Base-by-base conservation (phyloP, 2,888 invertebrate genomes). In the Plagodis dolabraria region DNA sequence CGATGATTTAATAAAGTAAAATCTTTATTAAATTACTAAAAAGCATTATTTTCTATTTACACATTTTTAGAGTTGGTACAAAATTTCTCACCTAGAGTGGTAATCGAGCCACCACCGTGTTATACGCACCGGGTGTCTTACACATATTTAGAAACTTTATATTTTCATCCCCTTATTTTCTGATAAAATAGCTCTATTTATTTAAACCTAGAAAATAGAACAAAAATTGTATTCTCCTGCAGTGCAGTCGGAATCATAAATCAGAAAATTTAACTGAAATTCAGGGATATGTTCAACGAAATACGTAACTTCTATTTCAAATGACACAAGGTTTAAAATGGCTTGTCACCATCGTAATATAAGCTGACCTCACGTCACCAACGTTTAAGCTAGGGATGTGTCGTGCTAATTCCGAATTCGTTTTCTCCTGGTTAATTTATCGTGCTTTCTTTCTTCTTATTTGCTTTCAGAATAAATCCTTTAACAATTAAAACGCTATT, bases 341-440 rank as follows among this genome's bases (percentile, higher is more conserved):
- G 34, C 48, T 53, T 52, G 45, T 40, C 52, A 44, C 34, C 22
- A 47, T 56, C 12, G 12, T n/a, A 52, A 40, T 55, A 33, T 36
- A 35, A 42, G 49, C 60, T 60, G 60, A 60, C 60, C 60, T 11
- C 55, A 45, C 45, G 47, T 60, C 60, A 45, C 60, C 53, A 46
- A 7, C 47, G 35, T 48, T 56, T 49, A 59, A 6, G 9, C 4
- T 53, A 60, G 60, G 56, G 60, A 6, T 53, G 56, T 11, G 35
- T 5, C 35, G 10, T 40, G 40, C 40, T 10, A 40, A 40, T 40
- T 40, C 10, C 1, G 40, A 10, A 40, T 5, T 40, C 40, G 40
- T 40, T 10, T 10, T 10, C 40, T 8, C 10, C 9, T 5, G 40
- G 10, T 40, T 40, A 40, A 9, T 9, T 40, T 40, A 10, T 40